phyloP scores from a whole-genome alignment of 2,797 vertebrate genomes.

The Sebastes jordani region DNA sequence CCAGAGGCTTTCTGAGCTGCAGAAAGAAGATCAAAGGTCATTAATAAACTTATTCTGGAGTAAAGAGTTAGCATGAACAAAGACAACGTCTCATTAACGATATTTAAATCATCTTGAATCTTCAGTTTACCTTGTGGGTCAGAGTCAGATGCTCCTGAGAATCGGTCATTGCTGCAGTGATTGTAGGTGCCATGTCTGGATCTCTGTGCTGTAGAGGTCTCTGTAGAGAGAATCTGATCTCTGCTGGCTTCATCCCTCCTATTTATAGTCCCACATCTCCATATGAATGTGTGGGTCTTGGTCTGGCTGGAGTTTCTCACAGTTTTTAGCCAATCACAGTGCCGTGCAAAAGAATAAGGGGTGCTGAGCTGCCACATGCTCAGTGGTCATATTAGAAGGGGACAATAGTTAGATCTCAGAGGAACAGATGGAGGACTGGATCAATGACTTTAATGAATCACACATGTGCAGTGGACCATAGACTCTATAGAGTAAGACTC shows the following conservation, averaged over 20 bases:
- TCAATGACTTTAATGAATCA: background rate
- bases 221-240: slow-evolving; percentile 63
- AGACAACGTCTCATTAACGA: background rate
- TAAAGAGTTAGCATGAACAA: background rate
- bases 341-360: slow-evolving; percentile 26
- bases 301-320: slow-evolving; percentile 86
- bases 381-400: background rate
- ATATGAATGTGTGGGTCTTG: slow-evolving; percentile 87
- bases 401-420: slow-evolving; percentile 38
- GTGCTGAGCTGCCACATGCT: slow-evolving; percentile 46
- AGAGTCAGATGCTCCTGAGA: slow-evolving; percentile 55
- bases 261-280: slow-evolving; percentile 84
- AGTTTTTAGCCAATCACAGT: slow-evolving; percentile 85
- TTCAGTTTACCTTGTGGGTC: slow-evolving; percentile 39
- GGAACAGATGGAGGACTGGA: slow-evolving; percentile 36
- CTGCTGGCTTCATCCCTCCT: slow-evolving; percentile 65
- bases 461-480: background rate
- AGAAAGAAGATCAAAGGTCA: slow-evolving; percentile 22
- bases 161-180: slow-evolving; percentile 17
- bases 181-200: slow-evolving; percentile 75
- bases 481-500: background rate
- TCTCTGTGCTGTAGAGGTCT: slow-evolving; percentile 64
- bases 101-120: background rate
- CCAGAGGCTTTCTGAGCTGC: slow-evolving; percentile 82
- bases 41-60: slow-evolving; percentile 24